Evolutionary conservation across 2,797 vertebrate genomes (phyloP).

Genomic region (Esox lucius): DNA sequence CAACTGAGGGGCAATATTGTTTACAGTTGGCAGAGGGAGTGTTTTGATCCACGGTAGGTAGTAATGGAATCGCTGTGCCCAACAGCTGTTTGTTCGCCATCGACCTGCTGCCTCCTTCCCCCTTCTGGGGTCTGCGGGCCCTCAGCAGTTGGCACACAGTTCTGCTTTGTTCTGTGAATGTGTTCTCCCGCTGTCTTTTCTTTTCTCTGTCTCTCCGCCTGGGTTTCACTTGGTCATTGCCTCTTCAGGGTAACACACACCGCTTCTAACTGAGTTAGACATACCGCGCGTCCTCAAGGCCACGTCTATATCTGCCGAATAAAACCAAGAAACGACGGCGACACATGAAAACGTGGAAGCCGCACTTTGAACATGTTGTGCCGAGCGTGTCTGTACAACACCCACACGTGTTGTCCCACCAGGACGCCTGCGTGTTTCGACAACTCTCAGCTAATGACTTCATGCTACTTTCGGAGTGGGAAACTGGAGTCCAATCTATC

Average conservation of each 20-base stretch:
- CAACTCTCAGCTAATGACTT: constrained; percentile 9
- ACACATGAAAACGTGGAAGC: not conserved
- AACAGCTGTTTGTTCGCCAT: constrained; percentile 40
- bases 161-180: not conserved
- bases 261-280: not conserved
- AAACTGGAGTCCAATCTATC: constrained; percentile 8
- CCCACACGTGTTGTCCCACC: not conserved
- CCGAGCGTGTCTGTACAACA: not conserved
- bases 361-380: not conserved
- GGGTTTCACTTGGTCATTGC: not conserved
- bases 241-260: not conserved
- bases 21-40: constrained; percentile 29
- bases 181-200: not conserved
- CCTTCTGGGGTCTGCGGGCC: not conserved
- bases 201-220: not conserved
- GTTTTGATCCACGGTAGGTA: constrained; percentile 33
- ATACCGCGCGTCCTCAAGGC: not conserved
- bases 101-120: not conserved
- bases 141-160: not conserved
- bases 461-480: constrained; percentile 20
- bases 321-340: not conserved
- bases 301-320: not conserved
- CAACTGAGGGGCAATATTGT: constrained; percentile 17
- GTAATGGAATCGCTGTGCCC: constrained; percentile 33
- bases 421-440: not conserved